These are phyloP conservation scores for Drosophila trichaetosa DNA, from an alignment of 2,888 invertebrate species.

Conservation along the genomic window DNA sequence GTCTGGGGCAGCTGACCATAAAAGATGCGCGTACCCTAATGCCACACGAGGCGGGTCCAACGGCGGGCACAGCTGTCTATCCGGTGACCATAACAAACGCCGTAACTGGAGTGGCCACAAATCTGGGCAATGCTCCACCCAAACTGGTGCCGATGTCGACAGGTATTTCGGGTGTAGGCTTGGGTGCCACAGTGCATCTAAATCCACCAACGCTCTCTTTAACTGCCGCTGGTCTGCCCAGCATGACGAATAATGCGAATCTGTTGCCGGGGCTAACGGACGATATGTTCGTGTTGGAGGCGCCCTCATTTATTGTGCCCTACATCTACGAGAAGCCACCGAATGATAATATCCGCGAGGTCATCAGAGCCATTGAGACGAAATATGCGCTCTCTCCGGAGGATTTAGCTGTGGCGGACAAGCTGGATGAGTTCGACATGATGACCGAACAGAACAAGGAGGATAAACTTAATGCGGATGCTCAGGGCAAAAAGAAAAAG, in stretches of 20 bases:
- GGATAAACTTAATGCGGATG: conserved; percentile 73
- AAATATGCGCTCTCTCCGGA: conserved; percentile 85
- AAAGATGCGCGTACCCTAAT: conserved; percentile 84
- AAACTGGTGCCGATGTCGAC: conserved; percentile 77
- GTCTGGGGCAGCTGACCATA: conserved; percentile 82
- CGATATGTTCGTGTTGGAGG: conserved; percentile 96
- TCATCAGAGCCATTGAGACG: conserved; percentile 88
- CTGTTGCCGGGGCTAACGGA: conserved; percentile 94
- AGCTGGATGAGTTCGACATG: conserved; percentile 86
- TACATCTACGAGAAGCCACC: conserved; percentile 97
- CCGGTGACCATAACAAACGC: conserved; percentile 88
- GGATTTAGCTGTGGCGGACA: conserved; percentile 87
- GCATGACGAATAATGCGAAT: conserved; percentile 86
- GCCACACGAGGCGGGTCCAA: conserved; percentile 65
- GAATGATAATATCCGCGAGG: conserved; percentile 90
- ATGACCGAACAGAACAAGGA: conserved; percentile 85
- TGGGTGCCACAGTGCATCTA: conserved; percentile 54
- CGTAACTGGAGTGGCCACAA: conserved; percentile 86
- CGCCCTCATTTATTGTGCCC: conserved; percentile 96
- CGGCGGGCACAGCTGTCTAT: conserved; percentile 54
- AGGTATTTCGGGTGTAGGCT: conserved; percentile 14
- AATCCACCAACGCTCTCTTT: conserved; percentile 71
- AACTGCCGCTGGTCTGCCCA: conserved; percentile 64
- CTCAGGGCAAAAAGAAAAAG: conserved; percentile 82
- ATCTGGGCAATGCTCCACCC: conserved; percentile 85